phyloP scores from a whole-genome alignment of 1,140 invertebrate genomes.

The Zaprionus africanus region DNA sequence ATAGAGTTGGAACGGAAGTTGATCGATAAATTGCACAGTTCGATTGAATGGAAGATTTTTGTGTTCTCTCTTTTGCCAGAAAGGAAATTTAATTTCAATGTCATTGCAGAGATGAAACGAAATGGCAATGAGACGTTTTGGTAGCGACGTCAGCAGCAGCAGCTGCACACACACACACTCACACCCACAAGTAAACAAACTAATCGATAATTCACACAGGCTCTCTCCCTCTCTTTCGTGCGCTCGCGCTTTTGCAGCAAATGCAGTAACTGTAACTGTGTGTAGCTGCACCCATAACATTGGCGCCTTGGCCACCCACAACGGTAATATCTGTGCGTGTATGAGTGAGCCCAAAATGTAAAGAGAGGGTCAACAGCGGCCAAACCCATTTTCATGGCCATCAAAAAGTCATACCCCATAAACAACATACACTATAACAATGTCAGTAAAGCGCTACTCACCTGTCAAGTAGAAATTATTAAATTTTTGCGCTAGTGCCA shows the following conservation, averaged over 20 bases:
- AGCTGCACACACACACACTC: neutral
- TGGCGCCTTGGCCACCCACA: slow-evolving; percentile 54
- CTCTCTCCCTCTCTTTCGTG: slow-evolving; percentile 6
- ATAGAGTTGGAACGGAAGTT: slow-evolving; percentile 21
- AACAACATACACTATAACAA: slow-evolving; percentile 1
- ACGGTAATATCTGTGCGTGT: slow-evolving; percentile 4
- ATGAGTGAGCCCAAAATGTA: slow-evolving; percentile 22
- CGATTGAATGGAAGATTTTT: slow-evolving; percentile 13
- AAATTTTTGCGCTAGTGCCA: slow-evolving; percentile 92
- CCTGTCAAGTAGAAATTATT: slow-evolving; percentile 94
- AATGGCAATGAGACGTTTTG: slow-evolving; percentile 46
- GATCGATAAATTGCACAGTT: slow-evolving; percentile 33
- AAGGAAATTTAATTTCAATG: slow-evolving; percentile 45
- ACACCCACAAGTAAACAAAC: slow-evolving; percentile 49
- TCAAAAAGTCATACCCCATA: slow-evolving; percentile 12
- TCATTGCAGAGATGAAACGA: slow-evolving; percentile 44
- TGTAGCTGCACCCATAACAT: slow-evolving; percentile 47
- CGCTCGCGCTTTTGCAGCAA: slow-evolving; percentile 49
- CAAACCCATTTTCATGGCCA: slow-evolving; percentile 59
- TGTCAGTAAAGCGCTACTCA: slow-evolving; percentile 83
- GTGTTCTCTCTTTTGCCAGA: slow-evolving; percentile 19
- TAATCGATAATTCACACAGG: slow-evolving; percentile 60
- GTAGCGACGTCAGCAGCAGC: slow-evolving; percentile 36
- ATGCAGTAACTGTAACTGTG: slow-evolving; percentile 45
- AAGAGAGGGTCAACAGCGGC: slow-evolving; percentile 26